A percentile compares a stretch with the other conserved stretches of the same genome.
phyloP scores from a whole-genome alignment of 2,113 vertebrate species.

The Polypterus senegalus region DNA sequence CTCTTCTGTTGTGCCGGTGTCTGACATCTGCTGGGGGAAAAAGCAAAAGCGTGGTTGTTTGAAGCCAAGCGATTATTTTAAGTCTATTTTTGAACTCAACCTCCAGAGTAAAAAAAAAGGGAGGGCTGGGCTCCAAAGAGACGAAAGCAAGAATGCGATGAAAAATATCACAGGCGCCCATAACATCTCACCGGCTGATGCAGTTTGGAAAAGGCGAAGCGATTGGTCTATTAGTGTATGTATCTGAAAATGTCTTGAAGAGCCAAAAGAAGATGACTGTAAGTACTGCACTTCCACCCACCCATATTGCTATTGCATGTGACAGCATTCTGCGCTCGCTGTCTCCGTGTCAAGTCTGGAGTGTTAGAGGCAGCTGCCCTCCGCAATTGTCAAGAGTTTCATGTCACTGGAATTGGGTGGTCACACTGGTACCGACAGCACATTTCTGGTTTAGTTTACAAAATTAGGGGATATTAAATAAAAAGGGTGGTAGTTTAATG shows the following conservation, averaged over 20 bases:
- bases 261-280: slow-evolving; percentile 48
- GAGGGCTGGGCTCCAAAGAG: slow-evolving; percentile 35
- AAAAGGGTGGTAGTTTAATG: no score
- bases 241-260: slow-evolving; percentile 58
- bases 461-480: no score
- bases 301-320: no score
- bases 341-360: no score
- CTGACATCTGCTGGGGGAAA: slow-evolving; percentile 27
- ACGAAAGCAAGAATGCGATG: slow-evolving; percentile 31
- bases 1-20: slow-evolving; percentile 20
- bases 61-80: slow-evolving; percentile 41
- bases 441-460: no score
- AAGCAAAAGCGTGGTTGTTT: slow-evolving; percentile 27
- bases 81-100: slow-evolving; percentile 39
- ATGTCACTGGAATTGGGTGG: no score
- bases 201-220: background rate
- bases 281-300: slow-evolving; percentile 31
- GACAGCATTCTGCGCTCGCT: no score
- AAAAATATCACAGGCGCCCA: slow-evolving; percentile 23
- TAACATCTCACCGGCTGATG: slow-evolving; percentile 31
- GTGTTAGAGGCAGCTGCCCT: no score
- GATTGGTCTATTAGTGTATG: slow-evolving; percentile 2
- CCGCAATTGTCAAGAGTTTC: no score
- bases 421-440: no score
- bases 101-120: slow-evolving; percentile 24